Percentiles rank a stretch among this genome's conserved stretches.
Conservation (phyloP, 2,797 vertebrate genomes). For the Trachurus trachurus region DNA sequence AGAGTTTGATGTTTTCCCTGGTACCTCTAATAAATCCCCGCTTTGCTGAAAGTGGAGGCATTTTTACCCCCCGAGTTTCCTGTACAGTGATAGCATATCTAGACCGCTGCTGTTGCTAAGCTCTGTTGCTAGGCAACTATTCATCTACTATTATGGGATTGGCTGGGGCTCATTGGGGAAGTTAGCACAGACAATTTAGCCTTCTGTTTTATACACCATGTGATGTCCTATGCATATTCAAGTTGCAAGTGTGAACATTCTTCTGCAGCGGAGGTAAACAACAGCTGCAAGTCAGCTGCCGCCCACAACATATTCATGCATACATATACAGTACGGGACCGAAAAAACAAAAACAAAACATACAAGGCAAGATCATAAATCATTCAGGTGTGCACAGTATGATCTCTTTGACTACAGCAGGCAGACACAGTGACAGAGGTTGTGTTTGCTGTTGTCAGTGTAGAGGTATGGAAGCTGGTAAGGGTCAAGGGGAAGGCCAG, state of each 20-base stretch:
- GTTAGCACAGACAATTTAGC: constrained; percentile 65
- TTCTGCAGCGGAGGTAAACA: constrained; percentile 46
- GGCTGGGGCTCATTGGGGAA: constrained; percentile 52
- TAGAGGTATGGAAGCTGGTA: not conserved
- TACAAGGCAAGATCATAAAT: constrained; percentile 24
- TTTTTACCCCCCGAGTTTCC: constrained; percentile 61
- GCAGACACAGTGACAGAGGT: not conserved
- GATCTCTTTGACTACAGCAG: not conserved
- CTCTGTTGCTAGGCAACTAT: constrained; percentile 76
- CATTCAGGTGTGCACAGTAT: constrained; percentile 21
- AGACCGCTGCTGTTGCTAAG: constrained; percentile 68
- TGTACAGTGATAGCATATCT: constrained; percentile 64
- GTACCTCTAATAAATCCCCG: constrained; percentile 76
- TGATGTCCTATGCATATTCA: constrained; percentile 56
- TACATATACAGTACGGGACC: constrained; percentile 35
- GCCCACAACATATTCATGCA: constrained; percentile 40
- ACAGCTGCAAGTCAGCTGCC: constrained; percentile 51
- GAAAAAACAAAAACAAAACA: constrained; percentile 34
- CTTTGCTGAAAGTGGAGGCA: constrained; percentile 70
- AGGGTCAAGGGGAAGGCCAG: constrained; percentile 31
- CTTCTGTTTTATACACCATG: constrained; percentile 53
- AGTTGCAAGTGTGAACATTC: constrained; percentile 39
- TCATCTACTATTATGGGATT: constrained; percentile 82
- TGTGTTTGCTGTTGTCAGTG: constrained; percentile 13
- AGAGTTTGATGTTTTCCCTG: constrained; percentile 74